These are phyloP conservation scores for Brachionus sp. DNA, from an alignment of 1,140 invertebrate genomes.

Conservation along the genomic window DNA sequence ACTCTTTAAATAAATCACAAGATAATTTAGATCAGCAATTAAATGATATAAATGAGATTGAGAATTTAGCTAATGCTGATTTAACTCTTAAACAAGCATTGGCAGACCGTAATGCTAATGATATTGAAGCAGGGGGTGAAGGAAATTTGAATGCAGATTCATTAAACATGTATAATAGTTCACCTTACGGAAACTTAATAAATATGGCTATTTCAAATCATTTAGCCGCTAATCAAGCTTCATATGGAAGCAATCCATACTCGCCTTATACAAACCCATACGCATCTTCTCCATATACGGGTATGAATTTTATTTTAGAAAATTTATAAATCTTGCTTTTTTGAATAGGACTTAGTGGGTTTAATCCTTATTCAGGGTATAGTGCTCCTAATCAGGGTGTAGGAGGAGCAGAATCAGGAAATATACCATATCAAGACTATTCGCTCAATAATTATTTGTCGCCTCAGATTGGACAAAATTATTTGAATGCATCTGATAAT, in stretches of 20 bases:
- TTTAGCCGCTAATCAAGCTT: background rate
- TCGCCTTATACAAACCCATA: background rate
- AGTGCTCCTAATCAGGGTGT: background rate
- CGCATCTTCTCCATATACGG: background rate
- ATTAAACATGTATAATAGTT: background rate
- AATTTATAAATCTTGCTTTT: background rate
- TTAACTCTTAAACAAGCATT: slow-evolving; percentile 6
- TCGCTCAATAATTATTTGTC: background rate
- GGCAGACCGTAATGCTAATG: background rate
- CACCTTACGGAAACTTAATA: background rate
- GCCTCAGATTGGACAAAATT: background rate
- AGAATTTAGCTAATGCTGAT: background rate
- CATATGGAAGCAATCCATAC: background rate
- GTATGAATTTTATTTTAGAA: background rate
- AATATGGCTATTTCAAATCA: background rate
- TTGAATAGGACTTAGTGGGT: background rate
- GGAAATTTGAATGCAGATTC: background rate
- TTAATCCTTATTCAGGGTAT: background rate
- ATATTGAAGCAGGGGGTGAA: background rate
- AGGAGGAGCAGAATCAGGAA: background rate
- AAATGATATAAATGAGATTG: background rate
- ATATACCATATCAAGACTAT: background rate
- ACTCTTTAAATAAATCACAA: background rate
- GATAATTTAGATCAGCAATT: background rate
- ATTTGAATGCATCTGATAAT: slow-evolving; percentile 1